Percentiles rank a stretch among this genome's conserved stretches.
Evolutionary conservation across 1,140 invertebrate genomes (phyloP).

Genomic region (Scaptomyza pallida): DNA sequence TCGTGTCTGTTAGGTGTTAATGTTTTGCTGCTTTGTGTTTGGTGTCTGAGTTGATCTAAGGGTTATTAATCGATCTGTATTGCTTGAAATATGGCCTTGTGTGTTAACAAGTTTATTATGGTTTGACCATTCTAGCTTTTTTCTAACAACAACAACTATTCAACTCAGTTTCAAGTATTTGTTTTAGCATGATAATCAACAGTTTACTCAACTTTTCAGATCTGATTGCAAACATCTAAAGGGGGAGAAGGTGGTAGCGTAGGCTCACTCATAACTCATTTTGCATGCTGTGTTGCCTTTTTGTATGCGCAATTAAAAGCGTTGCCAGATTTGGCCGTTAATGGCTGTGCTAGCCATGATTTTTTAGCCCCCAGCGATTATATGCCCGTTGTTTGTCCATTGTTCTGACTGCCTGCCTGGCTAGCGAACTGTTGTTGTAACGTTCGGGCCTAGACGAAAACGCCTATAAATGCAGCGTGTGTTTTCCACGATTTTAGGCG

Average conservation of each 20-base stretch:
- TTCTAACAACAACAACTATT: neutral
- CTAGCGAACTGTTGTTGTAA: neutral
- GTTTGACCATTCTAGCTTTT: neutral
- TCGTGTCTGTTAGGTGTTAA: constrained; percentile 47
- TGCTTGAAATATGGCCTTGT: constrained; percentile 18
- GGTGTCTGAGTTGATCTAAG: constrained; percentile 8
- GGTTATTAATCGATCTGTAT: constrained; percentile 29
- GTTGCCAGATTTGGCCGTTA: constrained; percentile 77
- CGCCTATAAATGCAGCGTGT: constrained; percentile 61
- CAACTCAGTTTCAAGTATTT: neutral
- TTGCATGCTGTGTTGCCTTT: constrained; percentile 56
- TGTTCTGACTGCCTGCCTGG: constrained; percentile 30
- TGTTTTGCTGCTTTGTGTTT: constrained; percentile 22
- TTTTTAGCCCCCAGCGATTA: constrained; percentile 43
- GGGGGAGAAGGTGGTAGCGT: neutral
- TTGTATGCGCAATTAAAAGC: constrained; percentile 76
- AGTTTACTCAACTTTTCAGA: neutral
- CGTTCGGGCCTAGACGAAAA: constrained; percentile 37
- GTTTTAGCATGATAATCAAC: neutral
- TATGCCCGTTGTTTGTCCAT: constrained; percentile 43
- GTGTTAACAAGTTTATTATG: constrained; percentile 19
- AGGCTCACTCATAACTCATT: constrained; percentile 55
- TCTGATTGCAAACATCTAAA: constrained; percentile 18
- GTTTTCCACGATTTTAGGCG: constrained; percentile 59
- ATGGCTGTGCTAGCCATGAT: constrained; percentile 61